phyloP scores from a whole-genome alignment of 1,140 invertebrate genomes.

The Acromyrmex charruanus region DNA sequence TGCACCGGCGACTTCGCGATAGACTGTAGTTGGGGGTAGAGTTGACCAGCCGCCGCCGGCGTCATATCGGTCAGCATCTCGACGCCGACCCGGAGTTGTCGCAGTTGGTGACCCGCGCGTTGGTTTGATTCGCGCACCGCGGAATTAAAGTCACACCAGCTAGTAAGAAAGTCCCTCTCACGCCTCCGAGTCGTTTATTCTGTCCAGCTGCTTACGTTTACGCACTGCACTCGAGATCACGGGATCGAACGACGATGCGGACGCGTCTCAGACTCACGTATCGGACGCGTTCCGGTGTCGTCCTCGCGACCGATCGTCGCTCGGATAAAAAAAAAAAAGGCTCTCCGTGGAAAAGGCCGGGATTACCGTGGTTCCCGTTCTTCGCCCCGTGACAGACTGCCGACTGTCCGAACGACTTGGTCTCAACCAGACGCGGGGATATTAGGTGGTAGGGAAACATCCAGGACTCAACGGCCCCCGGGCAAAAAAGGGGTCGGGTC shows the following conservation, averaged over 20 bases:
- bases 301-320: conserved; percentile 38
- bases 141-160: conserved; percentile 11
- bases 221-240: conserved; percentile 68
- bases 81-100: conserved; percentile 39
- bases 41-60: conserved; percentile 85
- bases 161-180: conserved; percentile 1
- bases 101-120: neutral
- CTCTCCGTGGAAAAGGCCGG: conserved; percentile 60
- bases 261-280: neutral
- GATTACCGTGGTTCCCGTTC: conserved; percentile 86
- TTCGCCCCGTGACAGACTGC: conserved; percentile 86
- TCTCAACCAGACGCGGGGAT: conserved; percentile 71
- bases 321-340: conserved; percentile 67
- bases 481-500: conserved; percentile 83
- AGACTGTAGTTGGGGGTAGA: conserved; percentile 85
- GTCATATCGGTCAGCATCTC: conserved; percentile 86
- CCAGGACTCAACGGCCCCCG: conserved; percentile 72
- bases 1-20: conserved; percentile 85
- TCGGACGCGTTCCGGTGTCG: neutral
- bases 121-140: neutral
- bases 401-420: conserved; percentile 80
- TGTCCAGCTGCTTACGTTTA: neutral
- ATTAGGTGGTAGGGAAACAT: conserved; percentile 70
- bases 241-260: neutral
- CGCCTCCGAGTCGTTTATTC: neutral